These are phyloP conservation scores for Ara ararauna DNA, from an alignment of 2,797 vertebrate genomes.

Conservation along the genomic window DNA sequence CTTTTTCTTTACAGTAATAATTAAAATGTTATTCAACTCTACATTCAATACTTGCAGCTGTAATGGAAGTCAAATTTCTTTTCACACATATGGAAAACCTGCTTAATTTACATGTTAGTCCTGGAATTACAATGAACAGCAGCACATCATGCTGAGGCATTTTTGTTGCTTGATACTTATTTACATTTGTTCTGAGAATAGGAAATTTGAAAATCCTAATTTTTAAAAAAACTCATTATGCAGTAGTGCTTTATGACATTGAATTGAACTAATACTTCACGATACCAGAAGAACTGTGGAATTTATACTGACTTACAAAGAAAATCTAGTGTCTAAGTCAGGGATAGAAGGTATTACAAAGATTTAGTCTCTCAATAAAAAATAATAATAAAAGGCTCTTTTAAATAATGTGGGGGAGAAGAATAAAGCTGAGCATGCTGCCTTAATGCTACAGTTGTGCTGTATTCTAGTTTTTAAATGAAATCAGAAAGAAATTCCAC, in stretches of 20 bases:
- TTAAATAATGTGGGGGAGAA: not conserved
- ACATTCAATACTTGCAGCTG: not conserved
- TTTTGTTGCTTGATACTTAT: slow-evolving; percentile 30
- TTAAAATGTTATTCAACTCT: not conserved
- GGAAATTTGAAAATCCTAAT: not conserved
- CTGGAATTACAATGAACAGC: slow-evolving; percentile 9
- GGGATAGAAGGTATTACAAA: not conserved
- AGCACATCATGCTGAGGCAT: not conserved
- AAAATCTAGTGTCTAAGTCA: not conserved
- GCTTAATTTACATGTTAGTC: not conserved
- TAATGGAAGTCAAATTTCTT: not conserved
- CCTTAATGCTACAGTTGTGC: not conserved
- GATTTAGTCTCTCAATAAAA: not conserved
- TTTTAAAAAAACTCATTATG: not conserved
- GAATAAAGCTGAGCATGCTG: not conserved
- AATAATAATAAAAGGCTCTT: not conserved
- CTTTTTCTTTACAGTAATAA: not conserved
- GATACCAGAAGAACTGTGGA: not conserved
- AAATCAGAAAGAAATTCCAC: not conserved
- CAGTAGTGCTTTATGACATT: not conserved
- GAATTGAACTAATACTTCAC: not conserved
- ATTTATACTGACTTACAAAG: not conserved
- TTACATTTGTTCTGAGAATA: not conserved
- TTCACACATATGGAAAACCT: not conserved
- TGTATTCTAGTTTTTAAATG: not conserved